These are phyloP conservation scores for Mallotus villosus DNA, from an alignment of 2,797 vertebrate species.

Conservation along the genomic window DNA sequence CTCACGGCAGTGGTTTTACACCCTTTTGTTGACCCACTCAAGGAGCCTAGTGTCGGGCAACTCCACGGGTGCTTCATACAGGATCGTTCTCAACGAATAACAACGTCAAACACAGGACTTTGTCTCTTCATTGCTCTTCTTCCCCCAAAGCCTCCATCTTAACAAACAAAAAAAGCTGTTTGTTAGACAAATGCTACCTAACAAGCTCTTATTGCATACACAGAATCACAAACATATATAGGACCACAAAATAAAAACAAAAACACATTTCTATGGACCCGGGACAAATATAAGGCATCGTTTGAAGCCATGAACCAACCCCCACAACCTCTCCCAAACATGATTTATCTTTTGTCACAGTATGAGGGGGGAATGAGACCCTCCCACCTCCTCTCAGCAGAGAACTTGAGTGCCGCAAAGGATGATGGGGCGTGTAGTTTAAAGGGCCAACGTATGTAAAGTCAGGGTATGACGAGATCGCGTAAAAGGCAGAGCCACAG, in stretches of 20 bases:
- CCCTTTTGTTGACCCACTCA: constrained; percentile 37
- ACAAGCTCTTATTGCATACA: constrained; percentile 18
- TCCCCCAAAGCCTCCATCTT: background rate
- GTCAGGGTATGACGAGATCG: background rate
- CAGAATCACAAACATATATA: constrained; percentile 23
- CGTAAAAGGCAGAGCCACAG: constrained; percentile 21
- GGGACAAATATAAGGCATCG: constrained; percentile 70
- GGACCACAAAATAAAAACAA: constrained; percentile 34
- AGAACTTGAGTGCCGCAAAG: constrained; percentile 29
- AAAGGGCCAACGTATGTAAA: constrained; percentile 37
- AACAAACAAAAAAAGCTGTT: background rate
- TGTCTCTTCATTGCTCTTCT: constrained; percentile 5
- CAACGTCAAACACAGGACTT: constrained; percentile 2
- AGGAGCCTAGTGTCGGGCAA: background rate
- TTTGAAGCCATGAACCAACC: constrained; percentile 46
- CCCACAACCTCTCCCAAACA: constrained; percentile 22
- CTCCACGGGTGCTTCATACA: background rate
- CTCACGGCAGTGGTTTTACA: constrained; percentile 55
- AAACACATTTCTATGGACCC: constrained; percentile 44
- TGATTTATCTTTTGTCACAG: constrained; percentile 28
- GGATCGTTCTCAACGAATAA: constrained; percentile 5
- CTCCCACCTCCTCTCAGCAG: constrained; percentile 28
- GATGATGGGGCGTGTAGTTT: constrained; percentile 33
- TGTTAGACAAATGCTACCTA: background rate
- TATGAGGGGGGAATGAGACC: constrained; percentile 18